Conservation (phyloP, 2,113 vertebrate genomes). For the Fukomys damarensis region DNA sequence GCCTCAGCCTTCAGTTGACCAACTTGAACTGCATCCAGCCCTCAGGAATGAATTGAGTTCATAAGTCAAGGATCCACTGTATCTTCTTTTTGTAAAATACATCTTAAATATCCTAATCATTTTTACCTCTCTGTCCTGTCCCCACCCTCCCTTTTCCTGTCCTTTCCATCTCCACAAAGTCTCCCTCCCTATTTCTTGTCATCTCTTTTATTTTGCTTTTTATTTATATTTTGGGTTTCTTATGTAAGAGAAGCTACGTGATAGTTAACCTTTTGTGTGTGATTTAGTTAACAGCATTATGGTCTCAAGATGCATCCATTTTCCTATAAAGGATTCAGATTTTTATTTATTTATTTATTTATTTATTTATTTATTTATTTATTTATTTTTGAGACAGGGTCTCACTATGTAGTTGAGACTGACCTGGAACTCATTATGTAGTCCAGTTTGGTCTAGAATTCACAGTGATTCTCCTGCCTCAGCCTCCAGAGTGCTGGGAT, state of each 20-base stretch:
- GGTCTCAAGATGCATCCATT: background rate
- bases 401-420: no score
- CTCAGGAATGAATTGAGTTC: no score
- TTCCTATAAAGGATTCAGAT: background rate
- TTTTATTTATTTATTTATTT: no score
- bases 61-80: no score
- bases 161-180: background rate
- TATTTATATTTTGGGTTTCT: background rate
- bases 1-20: no score
- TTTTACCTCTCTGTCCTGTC: background rate
- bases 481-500: no score
- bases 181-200: background rate
- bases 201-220: background rate
- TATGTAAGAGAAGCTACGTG: background rate
- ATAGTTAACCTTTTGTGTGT: background rate
- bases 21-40: no score
- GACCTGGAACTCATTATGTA: no score
- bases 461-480: no score
- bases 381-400: no score
- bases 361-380: no score
- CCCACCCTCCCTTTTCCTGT: background rate
- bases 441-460: no score
- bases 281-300: background rate
- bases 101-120: background rate
- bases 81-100: background rate